phyloP scores from a whole-genome alignment of 2,888 invertebrate species.

The Diarsia brunnea region DNA sequence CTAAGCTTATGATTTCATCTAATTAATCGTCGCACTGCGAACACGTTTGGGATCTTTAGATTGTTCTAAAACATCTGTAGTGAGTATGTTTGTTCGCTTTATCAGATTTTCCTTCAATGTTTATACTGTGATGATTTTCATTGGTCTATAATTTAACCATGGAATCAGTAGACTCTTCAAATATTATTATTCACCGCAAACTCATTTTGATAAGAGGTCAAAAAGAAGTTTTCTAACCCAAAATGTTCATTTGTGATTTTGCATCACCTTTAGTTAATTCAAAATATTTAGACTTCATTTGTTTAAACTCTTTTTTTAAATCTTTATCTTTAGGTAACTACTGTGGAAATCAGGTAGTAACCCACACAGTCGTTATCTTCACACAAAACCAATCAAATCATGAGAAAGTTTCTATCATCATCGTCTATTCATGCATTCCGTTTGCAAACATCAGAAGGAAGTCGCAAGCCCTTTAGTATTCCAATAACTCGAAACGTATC shows the following conservation, averaged over 20 bases:
- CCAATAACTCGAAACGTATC: constrained; percentile 65
- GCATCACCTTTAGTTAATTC: neutral
- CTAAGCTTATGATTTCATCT: constrained; percentile 68
- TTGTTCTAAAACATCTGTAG: constrained; percentile 22
- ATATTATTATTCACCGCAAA: neutral
- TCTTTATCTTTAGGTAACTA: neutral
- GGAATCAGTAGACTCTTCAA: neutral
- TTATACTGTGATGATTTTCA: neutral
- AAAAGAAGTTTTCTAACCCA: neutral
- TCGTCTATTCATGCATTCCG: constrained; percentile 65
- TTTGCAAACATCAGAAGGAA: constrained; percentile 64
- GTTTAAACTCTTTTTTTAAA: neutral
- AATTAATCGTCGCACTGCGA: constrained; percentile 58
- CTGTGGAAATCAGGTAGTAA: neutral
- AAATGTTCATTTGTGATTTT: neutral
- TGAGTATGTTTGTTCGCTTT: constrained; percentile 21
- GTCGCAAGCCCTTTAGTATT: constrained; percentile 68
- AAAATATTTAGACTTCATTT: neutral
- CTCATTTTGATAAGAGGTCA: neutral
- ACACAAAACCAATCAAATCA: constrained; percentile 52
- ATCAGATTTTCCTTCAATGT: constrained; percentile 13
- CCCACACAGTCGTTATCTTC: constrained; percentile 7
- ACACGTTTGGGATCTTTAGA: constrained; percentile 23
- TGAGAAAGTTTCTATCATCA: constrained; percentile 53
- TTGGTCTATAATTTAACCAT: neutral